Percentiles rank a stretch among this genome's conserved stretches.
Evolutionary conservation across 2,888 invertebrate species (phyloP).

Genomic region (Apantesis nais): DNA sequence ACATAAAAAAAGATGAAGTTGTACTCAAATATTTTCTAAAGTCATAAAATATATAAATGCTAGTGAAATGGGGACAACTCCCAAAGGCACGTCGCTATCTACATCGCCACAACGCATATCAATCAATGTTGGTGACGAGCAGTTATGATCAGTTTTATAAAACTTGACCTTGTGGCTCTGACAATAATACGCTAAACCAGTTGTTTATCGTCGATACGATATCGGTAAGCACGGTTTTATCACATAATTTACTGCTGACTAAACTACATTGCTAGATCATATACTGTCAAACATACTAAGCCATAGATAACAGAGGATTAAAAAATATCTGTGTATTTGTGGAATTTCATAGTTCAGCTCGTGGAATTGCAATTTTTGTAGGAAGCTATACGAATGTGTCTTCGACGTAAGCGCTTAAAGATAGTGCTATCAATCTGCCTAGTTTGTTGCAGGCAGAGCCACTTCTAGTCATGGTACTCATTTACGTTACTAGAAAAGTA

Average conservation of each 20-base stretch:
- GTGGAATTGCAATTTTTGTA: background rate
- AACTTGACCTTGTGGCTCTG: conserved; percentile 3
- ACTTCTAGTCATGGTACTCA: background rate
- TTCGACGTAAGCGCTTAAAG: background rate
- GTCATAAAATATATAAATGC: conserved; percentile 11
- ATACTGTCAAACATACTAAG: background rate
- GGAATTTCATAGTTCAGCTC: background rate
- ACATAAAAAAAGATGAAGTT: conserved; percentile 19
- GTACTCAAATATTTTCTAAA: conserved; percentile 17
- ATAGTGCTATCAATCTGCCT: background rate
- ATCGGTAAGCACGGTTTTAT: conserved; percentile 50
- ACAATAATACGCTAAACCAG: conserved; percentile 2
- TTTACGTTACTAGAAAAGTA: background rate
- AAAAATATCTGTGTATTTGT: conserved; percentile 1
- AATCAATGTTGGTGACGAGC: conserved; percentile 17
- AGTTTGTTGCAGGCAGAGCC: background rate
- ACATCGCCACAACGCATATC: conserved; percentile 27
- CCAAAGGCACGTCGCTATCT: conserved; percentile 20
- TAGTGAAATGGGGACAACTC: conserved; percentile 32
- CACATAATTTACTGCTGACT: conserved; percentile 44
- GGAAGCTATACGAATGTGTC: background rate
- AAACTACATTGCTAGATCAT: conserved; percentile 7
- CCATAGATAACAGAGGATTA: conserved; percentile 13
- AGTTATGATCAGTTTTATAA: background rate
- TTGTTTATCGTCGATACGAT: conserved; percentile 32